Base-by-base conservation (phyloP, 2,888 invertebrate species). In the Cloeon dipterum region DNA sequence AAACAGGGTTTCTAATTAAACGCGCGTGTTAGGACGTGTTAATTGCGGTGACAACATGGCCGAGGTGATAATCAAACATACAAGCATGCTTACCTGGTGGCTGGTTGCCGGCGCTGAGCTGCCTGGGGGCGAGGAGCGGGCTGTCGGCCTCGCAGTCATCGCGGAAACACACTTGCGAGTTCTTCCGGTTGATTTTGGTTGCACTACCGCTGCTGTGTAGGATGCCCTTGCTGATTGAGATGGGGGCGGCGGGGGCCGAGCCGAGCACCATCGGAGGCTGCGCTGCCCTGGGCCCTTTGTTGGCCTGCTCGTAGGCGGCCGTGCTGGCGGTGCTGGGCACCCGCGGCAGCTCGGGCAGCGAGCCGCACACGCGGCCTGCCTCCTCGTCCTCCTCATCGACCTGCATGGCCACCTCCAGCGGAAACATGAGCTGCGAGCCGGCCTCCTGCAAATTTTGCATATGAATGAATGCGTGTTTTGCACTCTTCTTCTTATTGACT, bases 311-410 rank as follows among this genome's bases (percentile, higher is more conserved):
- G 21, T 21, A 21, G 21, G 21, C 21, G 21, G 21, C 5, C 5
- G 29, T 29, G 16, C 29, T 29, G 14, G 29, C 29, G 29, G 29
- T 29, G 16, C 29, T 29, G 5, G 29, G 29, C 29, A 29, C 29
- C 5, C 25, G 8, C 23, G n/a, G 25, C n/a, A 23, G n/a, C 25
- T 23, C 25, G 8, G n/a, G 8, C n/a, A 23, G n/a, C 25, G 8
- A 8, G 8, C n/a, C n/a, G n/a, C n/a, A 25, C 8, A n/a, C 25
- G 8, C 8, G 8, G 8, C 8, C 25, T 25, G 8, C n/a, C 25
- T 23, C 25, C n/a, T 23, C 25, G n/a, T n/a, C n/a, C n/a, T n/a
- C n/a, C 10, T 21, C 21, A 21, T 21, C 21, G 8, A 21, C 8
- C 8, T 7, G n/a, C 29, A 29, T 16, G 7, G 29, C 14, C 14